Conservation (phyloP, 2,113 vertebrate species). For the Zootoca vivipara region DNA sequence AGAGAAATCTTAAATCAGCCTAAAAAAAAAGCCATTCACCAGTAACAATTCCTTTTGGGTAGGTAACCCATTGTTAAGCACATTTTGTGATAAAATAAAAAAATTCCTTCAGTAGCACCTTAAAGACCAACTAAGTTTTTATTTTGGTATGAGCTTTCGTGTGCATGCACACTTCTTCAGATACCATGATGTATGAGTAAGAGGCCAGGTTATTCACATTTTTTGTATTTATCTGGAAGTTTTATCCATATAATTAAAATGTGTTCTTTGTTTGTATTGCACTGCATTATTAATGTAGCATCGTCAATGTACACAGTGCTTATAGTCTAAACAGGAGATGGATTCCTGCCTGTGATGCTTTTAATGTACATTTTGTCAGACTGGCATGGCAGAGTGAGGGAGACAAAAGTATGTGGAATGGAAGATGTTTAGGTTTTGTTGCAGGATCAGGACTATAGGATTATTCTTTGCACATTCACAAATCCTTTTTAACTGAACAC, state of each 20-base stretch:
- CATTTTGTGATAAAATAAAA: too few relatives aligned
- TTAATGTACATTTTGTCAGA: background rate
- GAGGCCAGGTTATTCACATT: too few relatives aligned
- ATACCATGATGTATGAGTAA: too few relatives aligned
- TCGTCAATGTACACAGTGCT: background rate
- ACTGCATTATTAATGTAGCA: background rate
- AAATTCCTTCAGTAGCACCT: too few relatives aligned
- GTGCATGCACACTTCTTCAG: too few relatives aligned
- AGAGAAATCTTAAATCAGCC: background rate
- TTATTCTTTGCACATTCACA: background rate
- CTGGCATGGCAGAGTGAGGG: background rate
- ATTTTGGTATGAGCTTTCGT: too few relatives aligned
- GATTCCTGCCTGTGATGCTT: background rate
- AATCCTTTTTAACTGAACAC: background rate
- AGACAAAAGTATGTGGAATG: background rate
- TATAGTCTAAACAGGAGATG: background rate
- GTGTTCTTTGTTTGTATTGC: background rate
- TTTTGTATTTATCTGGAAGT: background rate
- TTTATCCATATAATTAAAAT: background rate
- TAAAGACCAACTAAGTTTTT: too few relatives aligned
- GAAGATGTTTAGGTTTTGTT: background rate
- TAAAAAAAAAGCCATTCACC: background rate
- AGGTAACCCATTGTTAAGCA: background rate
- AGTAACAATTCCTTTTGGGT: background rate
- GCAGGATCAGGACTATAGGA: background rate